Conservation (phyloP, 2,888 invertebrate species). For the Temnothorax ravouxi region DNA sequence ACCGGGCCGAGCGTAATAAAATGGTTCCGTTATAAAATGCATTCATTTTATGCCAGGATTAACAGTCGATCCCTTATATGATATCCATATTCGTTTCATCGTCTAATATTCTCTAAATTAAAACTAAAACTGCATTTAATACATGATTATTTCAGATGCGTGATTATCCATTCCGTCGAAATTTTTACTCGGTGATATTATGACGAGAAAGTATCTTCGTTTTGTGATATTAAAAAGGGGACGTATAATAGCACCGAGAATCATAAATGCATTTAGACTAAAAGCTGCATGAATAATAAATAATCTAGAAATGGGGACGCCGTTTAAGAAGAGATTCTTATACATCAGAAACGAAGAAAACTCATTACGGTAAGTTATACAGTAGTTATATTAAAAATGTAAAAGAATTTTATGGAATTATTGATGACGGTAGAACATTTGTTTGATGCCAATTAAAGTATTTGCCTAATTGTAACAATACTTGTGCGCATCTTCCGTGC, state of each 20-base stretch:
- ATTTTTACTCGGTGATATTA: background rate
- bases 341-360: background rate
- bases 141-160: conserved; percentile 3
- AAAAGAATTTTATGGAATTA: background rate
- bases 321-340: conserved; percentile 16
- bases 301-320: background rate
- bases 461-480: background rate
- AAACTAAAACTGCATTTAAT: conserved; percentile 2
- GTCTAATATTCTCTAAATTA: conserved; percentile 26
- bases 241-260: conserved; percentile 4
- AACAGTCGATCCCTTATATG: background rate
- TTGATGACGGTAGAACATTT: background rate
- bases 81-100: background rate
- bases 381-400: background rate
- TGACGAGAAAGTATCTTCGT: background rate
- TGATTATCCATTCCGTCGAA: conserved; percentile 1
- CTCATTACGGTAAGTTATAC: background rate
- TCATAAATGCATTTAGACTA: conserved; percentile 36
- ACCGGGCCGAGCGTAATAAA: conserved; percentile 16
- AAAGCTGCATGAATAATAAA: conserved; percentile 35
- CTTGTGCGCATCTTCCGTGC: background rate
- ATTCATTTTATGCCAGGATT: conserved; percentile 20
- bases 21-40: conserved; percentile 15
- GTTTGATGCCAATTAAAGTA: background rate
- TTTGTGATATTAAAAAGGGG: background rate